Base-by-base conservation (phyloP, 2,888 invertebrate genomes). In the Agapostemon virescens region DNA sequence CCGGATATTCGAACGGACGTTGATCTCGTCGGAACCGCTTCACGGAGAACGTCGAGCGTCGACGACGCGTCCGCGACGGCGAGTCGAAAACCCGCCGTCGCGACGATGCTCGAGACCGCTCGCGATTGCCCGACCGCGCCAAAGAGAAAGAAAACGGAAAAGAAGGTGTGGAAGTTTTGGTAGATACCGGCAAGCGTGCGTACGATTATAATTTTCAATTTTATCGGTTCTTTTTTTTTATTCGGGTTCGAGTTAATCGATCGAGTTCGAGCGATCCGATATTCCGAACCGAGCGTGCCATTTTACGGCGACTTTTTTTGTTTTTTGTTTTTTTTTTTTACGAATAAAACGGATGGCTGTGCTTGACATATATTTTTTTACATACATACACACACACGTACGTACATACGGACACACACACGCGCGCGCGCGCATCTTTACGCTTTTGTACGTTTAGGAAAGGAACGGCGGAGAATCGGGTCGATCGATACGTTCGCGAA, bases 131-230 rank as follows among this genome's bases (percentile, higher is more conserved):
- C 63, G 13, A 58, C 17, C 1, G 11, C 69, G 26, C 17, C 68
- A 9, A 79, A 78, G 15, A 79, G 55, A 66, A 64, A 33, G 55
- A 55, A 78, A 74, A 42, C 72, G 63, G 52, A 78, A 69, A 66
- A 84, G 74, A 75, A 82, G 69, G 78, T 69, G 26, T 90, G 89
- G 89, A 89, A 87, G 77, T 89, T 90, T 77, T 90, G 89, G 89
- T 86, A 73, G 61, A 36, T 63, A 15, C 40, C n/a, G 6, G 6
- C 66, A 4, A 4, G 6, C 17, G 49, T 49, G 11, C 49, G n/a
- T n/a, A 49, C 49, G 20, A n/a, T n/a, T 33, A 0, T n/a, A n/a
- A n/a, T 33, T 36, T n/a, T 2, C 1, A 13, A 6, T 63, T 11
- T 63, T 63, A 33, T 33, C 17, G 15, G 3, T 17, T 0, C 7